Evolutionary conservation across 2,888 invertebrate species (phyloP), one percentile per base, ranked within the genome.

Genomic region (Lasioglossum figueresi): DNA sequence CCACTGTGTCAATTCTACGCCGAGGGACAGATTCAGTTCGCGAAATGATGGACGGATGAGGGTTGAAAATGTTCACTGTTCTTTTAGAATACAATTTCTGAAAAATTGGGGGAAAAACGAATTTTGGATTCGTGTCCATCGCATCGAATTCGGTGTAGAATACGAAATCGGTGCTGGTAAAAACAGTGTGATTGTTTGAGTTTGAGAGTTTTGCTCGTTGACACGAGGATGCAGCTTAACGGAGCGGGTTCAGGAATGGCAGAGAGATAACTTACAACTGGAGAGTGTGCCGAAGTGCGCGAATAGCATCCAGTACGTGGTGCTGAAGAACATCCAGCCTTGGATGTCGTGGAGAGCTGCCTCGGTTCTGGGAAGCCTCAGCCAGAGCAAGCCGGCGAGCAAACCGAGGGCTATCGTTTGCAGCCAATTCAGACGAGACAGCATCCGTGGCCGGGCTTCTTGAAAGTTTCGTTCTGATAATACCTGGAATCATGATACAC

Each of bases 241-340:
- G 23, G 52, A 52, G 23, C 19, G 23, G 3, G 2, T 43, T 48
- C 12, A 12, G 16, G 5, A 40, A 77, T 31, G 37, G 27, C n/a
- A 14, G 37, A 43, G n/a, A 82, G 81, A n/a, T 56, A 6, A 96
- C 97, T 96, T 95, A 97, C 97, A 98, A 94, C 98, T 97, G 93
- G 97, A 97, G 59, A 98, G 96, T 75, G 97, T 97, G 89, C 97
- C 97, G 93, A 98, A 97, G 90, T 97, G 96, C 31, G 97, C 97
- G 93, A 97, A 97, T 83, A 98, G 95, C 97, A 97, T 97, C 97
- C 98, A 98, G 93, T 98, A 97, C 40, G 97, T 97, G 76, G 97
- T 97, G 83, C 97, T 97, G 95, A 98, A 98, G 94, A 98, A 98
- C 97, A 98, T 97, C 97, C 97, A 97, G 73, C 98, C 98, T 95